Evolutionary conservation across 2,113 vertebrate species (phyloP), one percentile per base, ranked within the genome.

Genomic region (Axis porcinus): DNA sequence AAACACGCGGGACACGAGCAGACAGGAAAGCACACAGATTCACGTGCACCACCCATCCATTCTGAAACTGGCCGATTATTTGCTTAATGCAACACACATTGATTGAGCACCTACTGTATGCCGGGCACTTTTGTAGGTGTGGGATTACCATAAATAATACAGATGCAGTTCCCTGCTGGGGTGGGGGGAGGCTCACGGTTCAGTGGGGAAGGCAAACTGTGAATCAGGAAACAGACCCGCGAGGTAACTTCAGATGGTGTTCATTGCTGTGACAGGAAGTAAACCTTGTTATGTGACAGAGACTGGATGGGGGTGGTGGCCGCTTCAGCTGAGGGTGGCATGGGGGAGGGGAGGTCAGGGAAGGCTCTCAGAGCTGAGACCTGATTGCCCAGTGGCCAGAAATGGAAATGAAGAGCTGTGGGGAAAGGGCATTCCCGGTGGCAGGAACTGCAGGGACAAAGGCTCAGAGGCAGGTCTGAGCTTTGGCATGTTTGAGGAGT

Each of bases 41-140:
- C 2, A 2, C 2, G 0, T 8, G 58, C 67, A 36, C 12, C 6
- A 36, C 30, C 4, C 40, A 23, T 62, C 43, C 60, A 23, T 62
- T 43, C 58, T 50, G 45, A 21, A 9, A 6, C n/a, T 33, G 2
- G 1, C 0, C 0, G 36, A 12, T 12, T 40, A 3, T 15, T n/a
- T 52, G 2, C 27, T 82, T n/a, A 60, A 13, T 36, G 79, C 50
- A 21, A 9, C 4, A 4, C 10, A 7, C 45, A 52, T 12, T 36
- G 50, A 40, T 3, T 28, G 40, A 85, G 40, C 1, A 0, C 60
- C 79, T 21, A 19, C n/a, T 64, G 47, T 70, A 19, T 60, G 50
- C 89, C 0, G 2, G 28, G 84, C 54, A 23, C 45, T n/a, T 47
- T 9, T 5, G 57, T 15, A 45, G 86, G 55, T 0, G 1, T 11